Evolutionary conservation across 2,113 vertebrate species (phyloP).

Genomic region (Zapornia atra): DNA sequence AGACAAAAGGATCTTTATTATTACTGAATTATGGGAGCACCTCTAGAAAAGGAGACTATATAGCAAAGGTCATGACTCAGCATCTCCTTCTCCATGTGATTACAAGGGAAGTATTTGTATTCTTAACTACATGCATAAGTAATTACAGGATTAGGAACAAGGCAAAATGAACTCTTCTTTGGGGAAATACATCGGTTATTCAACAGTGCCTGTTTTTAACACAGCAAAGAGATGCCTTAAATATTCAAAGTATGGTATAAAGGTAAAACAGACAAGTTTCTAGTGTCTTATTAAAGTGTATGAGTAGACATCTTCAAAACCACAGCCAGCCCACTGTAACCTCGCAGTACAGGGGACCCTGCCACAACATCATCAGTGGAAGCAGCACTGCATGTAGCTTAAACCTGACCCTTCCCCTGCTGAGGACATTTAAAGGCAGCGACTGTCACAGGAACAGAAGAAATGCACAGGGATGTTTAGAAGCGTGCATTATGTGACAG

Average conservation of each 20-base stretch:
- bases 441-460: neutral
- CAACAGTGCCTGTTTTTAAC: neutral
- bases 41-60: neutral
- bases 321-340: neutral
- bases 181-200: neutral
- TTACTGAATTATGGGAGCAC: neutral
- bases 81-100: neutral
- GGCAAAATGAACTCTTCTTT: neutral
- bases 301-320: neutral
- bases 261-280: neutral
- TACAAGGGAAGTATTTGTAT: neutral
- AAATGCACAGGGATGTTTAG: constrained; percentile 14
- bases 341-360: neutral
- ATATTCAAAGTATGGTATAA: neutral
- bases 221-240: neutral
- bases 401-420: neutral
- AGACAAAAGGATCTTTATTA: neutral
- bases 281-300: neutral
- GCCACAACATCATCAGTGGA: neutral
- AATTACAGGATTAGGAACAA: constrained; percentile 9
- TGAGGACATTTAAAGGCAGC: neutral
- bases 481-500: neutral
- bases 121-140: neutral
- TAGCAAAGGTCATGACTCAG: neutral
- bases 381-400: neutral